Percentiles rank a stretch among this genome's conserved stretches.
Conservation (phyloP, 1,140 invertebrate species). For the Drosophila prosaltans region DNA sequence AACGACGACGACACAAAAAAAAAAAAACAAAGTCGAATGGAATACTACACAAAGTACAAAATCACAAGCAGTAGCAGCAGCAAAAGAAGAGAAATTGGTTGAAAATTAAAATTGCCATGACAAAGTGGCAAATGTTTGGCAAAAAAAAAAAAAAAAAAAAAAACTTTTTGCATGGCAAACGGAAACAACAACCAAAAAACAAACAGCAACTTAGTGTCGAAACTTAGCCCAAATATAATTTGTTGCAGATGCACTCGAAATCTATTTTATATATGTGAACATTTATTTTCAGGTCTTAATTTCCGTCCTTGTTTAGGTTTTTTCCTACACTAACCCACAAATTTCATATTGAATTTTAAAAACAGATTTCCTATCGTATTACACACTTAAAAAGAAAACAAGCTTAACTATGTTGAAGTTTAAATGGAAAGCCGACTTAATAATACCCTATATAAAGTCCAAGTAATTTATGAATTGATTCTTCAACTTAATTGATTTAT, state of each 20-base stretch:
- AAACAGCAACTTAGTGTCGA: conserved; percentile 35
- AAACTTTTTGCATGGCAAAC: conserved; percentile 52
- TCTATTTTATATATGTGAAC: neutral
- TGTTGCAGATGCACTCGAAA: conserved; percentile 40
- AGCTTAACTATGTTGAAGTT: neutral
- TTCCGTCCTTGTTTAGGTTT: conserved; percentile 54
- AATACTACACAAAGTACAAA: conserved; percentile 2
- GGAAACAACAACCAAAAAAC: conserved; percentile 14
- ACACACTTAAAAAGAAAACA: conserved; percentile 26
- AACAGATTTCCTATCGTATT: conserved; percentile 64
- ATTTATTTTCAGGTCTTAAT: conserved; percentile 46
- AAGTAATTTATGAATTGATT: too few relatives aligned
- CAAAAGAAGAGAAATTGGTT: conserved; percentile 33
- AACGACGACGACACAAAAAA: neutral
- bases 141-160: conserved; percentile 43
- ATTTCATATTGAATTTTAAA: conserved; percentile 17
- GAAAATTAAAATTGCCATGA: conserved; percentile 76
- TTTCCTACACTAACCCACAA: neutral
- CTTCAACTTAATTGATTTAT: too few relatives aligned
- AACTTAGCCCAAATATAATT: conserved; percentile 21
- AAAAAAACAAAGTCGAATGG: neutral
- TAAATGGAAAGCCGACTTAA: neutral
- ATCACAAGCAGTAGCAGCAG: conserved; percentile 30
- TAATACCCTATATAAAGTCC: neutral
- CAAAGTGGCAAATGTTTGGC: conserved; percentile 77